Base-by-base conservation (phyloP, 2,888 invertebrate genomes). In the Aspidapion aeneum region DNA sequence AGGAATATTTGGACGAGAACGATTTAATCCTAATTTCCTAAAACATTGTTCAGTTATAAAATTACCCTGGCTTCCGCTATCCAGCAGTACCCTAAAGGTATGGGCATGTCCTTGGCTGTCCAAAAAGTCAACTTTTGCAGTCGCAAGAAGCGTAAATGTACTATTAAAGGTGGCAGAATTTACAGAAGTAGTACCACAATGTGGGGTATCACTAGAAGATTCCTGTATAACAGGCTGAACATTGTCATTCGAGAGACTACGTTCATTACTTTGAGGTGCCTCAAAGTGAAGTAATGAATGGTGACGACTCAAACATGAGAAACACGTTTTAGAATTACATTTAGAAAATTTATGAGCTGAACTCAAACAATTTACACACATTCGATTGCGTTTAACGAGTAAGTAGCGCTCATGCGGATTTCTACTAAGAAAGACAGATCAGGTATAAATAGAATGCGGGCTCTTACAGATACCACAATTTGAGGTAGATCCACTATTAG, bases 121-220 rank as follows among this genome's bases (percentile, higher is more conserved):
- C n/a, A n/a, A n/a, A n/a, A 56, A 56, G 21, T 56, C 56, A 20
- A 56, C 56, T 56, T 56, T 20, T 20, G 21, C 19, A 56, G 21
- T 56, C 20, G 56, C 56, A 52, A 52, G 52, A 19, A 5, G 7
- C 52, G 52, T 52, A 3, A 52, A 52, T 18, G 18, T 19, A 52
- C 17, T 52, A 52, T 52, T 52, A 52, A 19, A 52, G 5, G 52
- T 17, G 7, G 52, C 52, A 52, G 19, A 52, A 52, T 52, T 52
- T 52, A 52, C 19, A 18, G 52, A 52, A 52, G 52, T 52, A 52
- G 52, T 52, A 52, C 5, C 52, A 19, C 17, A 9, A 52, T 52
- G 17, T 5, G 52, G 52, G 18, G 52, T 5, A 52, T 52, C 52
- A 18, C 19, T 19, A 52, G 52, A 52, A 52, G 52, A n/a, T 52